A percentile compares a stretch with the other conserved stretches of the same genome.
These are phyloP conservation scores for Drosophila tripunctata DNA, from an alignment of 2,888 invertebrate genomes.

Conservation along the genomic window DNA sequence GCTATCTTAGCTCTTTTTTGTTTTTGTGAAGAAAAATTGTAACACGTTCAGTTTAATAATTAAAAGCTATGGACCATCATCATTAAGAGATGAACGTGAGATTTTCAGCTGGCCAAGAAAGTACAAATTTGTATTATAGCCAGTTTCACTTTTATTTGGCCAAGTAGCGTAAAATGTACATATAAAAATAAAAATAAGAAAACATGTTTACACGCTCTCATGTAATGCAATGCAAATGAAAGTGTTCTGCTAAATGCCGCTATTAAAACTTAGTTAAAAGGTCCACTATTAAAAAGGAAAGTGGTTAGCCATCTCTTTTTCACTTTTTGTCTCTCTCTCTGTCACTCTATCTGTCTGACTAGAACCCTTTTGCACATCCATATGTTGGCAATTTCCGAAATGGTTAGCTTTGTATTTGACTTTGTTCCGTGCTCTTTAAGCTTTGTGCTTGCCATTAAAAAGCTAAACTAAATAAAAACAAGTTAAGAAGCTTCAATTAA, in stretches of 20 bases:
- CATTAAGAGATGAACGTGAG: constrained; percentile 79
- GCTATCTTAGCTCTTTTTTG: constrained; percentile 18
- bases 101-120: constrained; percentile 51
- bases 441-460: constrained; percentile 30
- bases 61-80: constrained; percentile 67
- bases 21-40: constrained; percentile 43
- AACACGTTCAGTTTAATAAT: constrained; percentile 61
- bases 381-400: not conserved
- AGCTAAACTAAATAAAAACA: constrained; percentile 2
- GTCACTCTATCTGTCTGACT: not conserved
- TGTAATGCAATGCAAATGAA: constrained; percentile 70
- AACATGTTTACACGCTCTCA: constrained; percentile 56
- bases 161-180: constrained; percentile 18
- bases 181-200: no score
- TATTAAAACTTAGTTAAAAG: constrained; percentile 37
- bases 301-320: constrained; percentile 17
- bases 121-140: constrained; percentile 34
- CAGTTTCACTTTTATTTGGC: constrained; percentile 73
- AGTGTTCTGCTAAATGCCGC: constrained; percentile 60
- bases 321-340: not conserved
- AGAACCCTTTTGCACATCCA: constrained; percentile 6
- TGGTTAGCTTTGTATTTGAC: not conserved
- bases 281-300: constrained; percentile 41
- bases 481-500: not conserved
- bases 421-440: constrained; percentile 54